A percentile compares a stretch with the other conserved stretches of the same genome.
Evolutionary conservation across 2,797 vertebrate genomes (phyloP).

Genomic region (Meriones psammophilus): DNA sequence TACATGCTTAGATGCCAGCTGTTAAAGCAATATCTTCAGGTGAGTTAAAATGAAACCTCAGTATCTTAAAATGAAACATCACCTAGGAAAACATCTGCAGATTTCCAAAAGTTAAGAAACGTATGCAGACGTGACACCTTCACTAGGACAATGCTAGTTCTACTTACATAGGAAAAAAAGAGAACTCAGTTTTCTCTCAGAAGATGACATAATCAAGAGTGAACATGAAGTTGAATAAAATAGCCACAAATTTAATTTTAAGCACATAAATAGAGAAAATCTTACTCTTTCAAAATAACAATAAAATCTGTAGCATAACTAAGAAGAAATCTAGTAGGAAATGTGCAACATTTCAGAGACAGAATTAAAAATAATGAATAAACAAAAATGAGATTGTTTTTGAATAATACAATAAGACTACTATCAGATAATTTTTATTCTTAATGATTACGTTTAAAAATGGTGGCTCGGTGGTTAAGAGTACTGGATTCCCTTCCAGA

Average conservation of each 20-base stretch:
- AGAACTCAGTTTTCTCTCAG: neutral
- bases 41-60: no score
- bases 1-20: neutral
- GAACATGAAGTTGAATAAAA: neutral
- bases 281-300: neutral
- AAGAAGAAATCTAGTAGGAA: neutral
- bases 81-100: neutral
- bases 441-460: neutral
- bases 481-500: neutral
- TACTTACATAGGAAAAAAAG: neutral
- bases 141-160: neutral
- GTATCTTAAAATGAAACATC: no score
- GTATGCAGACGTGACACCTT: neutral
- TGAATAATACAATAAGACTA: neutral
- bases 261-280: neutral
- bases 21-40: neutral
- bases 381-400: neutral
- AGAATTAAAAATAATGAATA: constrained; percentile 15
- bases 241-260: neutral
- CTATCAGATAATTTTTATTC: neutral
- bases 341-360: neutral
- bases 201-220: neutral
- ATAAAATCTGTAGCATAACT: neutral
- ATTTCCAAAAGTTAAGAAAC: neutral
- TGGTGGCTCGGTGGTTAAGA: neutral